Evolutionary conservation across 2,797 vertebrate species (phyloP), one percentile per base, ranked within the genome.

Genomic region (Naso thynnoides): DNA sequence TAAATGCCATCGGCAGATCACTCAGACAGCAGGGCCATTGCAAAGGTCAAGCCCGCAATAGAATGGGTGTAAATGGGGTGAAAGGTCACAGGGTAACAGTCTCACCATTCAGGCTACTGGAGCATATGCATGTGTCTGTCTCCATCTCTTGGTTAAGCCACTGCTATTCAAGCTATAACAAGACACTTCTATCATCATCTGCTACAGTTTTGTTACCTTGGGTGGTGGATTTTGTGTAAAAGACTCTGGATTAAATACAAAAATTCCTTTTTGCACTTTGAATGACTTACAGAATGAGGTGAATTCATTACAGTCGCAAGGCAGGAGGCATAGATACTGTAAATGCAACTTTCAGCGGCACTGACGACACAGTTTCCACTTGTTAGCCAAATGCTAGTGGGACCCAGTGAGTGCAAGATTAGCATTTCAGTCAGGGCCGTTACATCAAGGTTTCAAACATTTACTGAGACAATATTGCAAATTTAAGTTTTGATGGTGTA

Each of bases 1-100:
- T 79, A 88, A 90, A 92, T 88, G 85, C 70, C 87, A 85, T 86
- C 78, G 82, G 83, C 47, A n/a, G 81, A 90, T 90, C 86, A 83
- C 38, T 84, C 56, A 44, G 57, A 70, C 78, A 62, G 67, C 48
- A 5, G 74, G 85, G 84, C 56, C 84, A 70, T 8, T 27, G 59
- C 75, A 89, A 86, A 91, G 88, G 92, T 91, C 89, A 85, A 41
- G 60, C 64, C 73, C 83, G 63, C 59, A 79, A 76, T 68, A 66
- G 78, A 61, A 84, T 84, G 70, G 87, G 79, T 81, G 86, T 74
- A 54, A 70, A 62, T 2, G 18, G 67, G 91, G 88, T 89, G 59
- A 86, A 84, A 88, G 87, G 83, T 89, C 86, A 83, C 48, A 16
- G 58, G 71, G 79, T 58, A 66, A 50, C 70, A 66, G 75, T 61